Percentiles rank a stretch among this genome's conserved stretches.
Evolutionary conservation across 1,140 invertebrate genomes (phyloP).

Genomic region (Spodoptera litura): DNA sequence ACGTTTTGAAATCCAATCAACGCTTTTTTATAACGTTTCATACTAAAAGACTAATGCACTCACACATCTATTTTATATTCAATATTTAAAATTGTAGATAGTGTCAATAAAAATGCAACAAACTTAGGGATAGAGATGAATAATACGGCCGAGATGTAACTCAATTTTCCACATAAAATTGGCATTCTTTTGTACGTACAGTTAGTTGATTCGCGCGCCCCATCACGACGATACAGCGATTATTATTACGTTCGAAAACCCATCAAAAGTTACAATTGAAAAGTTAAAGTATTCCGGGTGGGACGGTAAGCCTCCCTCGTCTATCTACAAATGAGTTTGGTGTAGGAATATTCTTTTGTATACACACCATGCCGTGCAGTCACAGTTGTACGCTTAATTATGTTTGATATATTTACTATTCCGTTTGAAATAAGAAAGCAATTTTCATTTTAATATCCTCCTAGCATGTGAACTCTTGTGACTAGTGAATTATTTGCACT

Average conservation of each 20-base stretch:
- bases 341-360: constrained; percentile 81
- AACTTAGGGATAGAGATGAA: constrained; percentile 64
- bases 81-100: constrained; percentile 48
- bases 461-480: constrained; percentile 16
- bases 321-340: constrained; percentile 82
- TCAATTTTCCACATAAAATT: constrained; percentile 84
- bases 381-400: constrained; percentile 69
- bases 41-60: constrained; percentile 16
- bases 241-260: constrained; percentile 85
- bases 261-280: constrained; percentile 86
- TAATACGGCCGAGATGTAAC: constrained; percentile 75
- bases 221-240: constrained; percentile 76
- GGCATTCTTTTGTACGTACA: constrained; percentile 81
- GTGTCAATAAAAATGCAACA: constrained; percentile 54
- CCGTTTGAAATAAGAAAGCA: constrained; percentile 37
- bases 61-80: constrained; percentile 27
- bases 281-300: constrained; percentile 84
- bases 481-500: neutral
- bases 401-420: constrained; percentile 54
- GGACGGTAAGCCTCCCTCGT: constrained; percentile 75
- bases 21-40: neutral
- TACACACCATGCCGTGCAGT: constrained; percentile 61
- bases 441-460: constrained; percentile 40
- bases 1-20: constrained; percentile 6
- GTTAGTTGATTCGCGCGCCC: constrained; percentile 80